phyloP scores from a whole-genome alignment of 2,797 vertebrate genomes.

The Chromobotia macracanthus region DNA sequence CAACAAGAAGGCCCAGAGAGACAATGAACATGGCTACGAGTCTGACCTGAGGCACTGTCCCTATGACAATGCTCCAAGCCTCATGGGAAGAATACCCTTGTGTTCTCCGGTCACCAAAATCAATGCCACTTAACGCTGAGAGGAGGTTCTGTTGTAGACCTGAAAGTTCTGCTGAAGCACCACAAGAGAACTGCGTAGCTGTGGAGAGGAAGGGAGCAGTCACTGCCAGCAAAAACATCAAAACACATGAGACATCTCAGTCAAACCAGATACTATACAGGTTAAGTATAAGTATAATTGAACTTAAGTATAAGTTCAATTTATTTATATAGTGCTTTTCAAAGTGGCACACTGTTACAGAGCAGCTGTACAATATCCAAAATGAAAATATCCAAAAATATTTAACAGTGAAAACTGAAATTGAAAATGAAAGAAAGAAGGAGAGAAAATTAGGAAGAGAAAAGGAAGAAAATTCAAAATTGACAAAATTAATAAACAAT shows the following conservation, averaged over 20 bases:
- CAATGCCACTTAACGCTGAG: constrained; percentile 59
- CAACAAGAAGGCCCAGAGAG: constrained; percentile 53
- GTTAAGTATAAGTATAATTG: too few relatives aligned
- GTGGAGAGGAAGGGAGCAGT: constrained; percentile 59
- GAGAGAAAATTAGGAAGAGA: too few relatives aligned
- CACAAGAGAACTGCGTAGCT: constrained; percentile 91
- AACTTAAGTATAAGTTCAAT: too few relatives aligned
- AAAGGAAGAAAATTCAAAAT: too few relatives aligned
- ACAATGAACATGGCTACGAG: constrained; percentile 56
- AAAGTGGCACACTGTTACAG: too few relatives aligned
- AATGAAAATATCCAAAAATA: too few relatives aligned
- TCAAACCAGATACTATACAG: not conserved
- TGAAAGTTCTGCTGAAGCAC: constrained; percentile 92
- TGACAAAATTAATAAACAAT: too few relatives aligned
- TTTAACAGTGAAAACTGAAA: too few relatives aligned
- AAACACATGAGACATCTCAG: not conserved
- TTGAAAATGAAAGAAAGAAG: too few relatives aligned
- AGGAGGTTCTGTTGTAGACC: constrained; percentile 79
- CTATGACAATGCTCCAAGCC: constrained; percentile 55
- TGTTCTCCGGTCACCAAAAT: constrained; percentile 41
- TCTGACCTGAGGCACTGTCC: constrained; percentile 45
- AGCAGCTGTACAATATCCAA: too few relatives aligned
- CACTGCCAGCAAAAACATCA: not conserved
- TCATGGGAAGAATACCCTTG: constrained; percentile 47
- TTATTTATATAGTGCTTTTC: too few relatives aligned